Conservation (phyloP, 2,113 vertebrate species). For the Parus major region DNA sequence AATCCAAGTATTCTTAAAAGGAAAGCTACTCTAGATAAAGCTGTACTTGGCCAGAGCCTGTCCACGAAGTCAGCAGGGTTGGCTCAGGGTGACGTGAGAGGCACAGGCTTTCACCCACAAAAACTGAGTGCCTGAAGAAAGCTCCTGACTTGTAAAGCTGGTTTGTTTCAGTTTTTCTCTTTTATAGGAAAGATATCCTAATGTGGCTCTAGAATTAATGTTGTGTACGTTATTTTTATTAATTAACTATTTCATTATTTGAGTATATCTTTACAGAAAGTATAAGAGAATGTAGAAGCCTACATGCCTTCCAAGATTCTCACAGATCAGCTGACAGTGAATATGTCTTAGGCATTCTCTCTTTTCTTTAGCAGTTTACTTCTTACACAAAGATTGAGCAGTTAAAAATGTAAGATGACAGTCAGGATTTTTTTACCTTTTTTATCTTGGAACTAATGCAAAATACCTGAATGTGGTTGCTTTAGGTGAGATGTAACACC, state of each 20-base stretch:
- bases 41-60: not conserved
- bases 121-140: not conserved
- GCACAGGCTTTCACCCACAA: not conserved
- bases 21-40: not conserved
- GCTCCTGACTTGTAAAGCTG: not conserved
- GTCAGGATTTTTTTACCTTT: not conserved
- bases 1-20: conserved; percentile 36
- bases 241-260: not conserved
- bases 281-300: not conserved
- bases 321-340: not conserved
- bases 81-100: not conserved
- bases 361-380: not conserved
- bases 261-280: not conserved
- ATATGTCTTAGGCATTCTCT: not conserved
- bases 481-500: not conserved
- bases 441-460: not conserved
- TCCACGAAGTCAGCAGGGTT: not conserved
- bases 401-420: not conserved
- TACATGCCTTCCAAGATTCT: not conserved
- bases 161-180: not conserved
- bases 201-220: not conserved
- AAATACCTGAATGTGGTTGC: not conserved
- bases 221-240: not conserved
- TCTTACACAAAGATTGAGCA: not conserved
- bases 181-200: not conserved